Evolutionary conservation across 2,113 vertebrate species (phyloP), one percentile per base, ranked within the genome.

Genomic region (Perca flavescens): DNA sequence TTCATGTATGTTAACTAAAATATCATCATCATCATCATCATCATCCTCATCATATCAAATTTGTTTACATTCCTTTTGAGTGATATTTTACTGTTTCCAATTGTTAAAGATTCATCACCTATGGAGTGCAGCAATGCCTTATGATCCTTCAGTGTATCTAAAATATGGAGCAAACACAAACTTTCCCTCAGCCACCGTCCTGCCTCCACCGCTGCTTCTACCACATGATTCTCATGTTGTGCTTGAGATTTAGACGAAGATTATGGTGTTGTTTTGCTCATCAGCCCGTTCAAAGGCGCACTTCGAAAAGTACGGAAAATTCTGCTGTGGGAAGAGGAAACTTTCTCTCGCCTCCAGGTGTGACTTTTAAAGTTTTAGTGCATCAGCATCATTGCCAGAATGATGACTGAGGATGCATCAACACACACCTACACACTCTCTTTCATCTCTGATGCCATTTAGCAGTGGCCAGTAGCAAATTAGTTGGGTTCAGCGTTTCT

Each of bases 351-450:
- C 86, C 83, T 85, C 49, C 74, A 40, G 36, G 16, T 62, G 17
- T 85, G 82, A 86, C 47, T 61, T 64, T 25, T 25, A 25, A 25
- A 40, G 16, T 28, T 60, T 70, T 21, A 46, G 40, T 57, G 62
- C 56, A 40, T 78, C 61, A 64, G 54, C 83, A 87, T 71, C 82
- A 80, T n/a, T 73, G 53, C 65, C 66, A 79, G 84, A 73, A 64
- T 36, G 25, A 47, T 34, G 70, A 40, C 28, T 17, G 65, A 79
- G 50, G 72, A 79, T 0, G 68, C 73, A 72, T 16, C 52, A 68
- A 75, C 34, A 52, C 17, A 82, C 88, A 60, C 90, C 86, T 69
- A 91, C 90, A 79, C 66, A 0, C 14, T 80, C 69, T 28, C 28
- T 28, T 28, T 28, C 28, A 28, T 28, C 28, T 1, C 17, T 1